These are phyloP conservation scores for Spondyliosoma cantharus DNA, from an alignment of 2,797 vertebrate genomes.

Conservation along the genomic window DNA sequence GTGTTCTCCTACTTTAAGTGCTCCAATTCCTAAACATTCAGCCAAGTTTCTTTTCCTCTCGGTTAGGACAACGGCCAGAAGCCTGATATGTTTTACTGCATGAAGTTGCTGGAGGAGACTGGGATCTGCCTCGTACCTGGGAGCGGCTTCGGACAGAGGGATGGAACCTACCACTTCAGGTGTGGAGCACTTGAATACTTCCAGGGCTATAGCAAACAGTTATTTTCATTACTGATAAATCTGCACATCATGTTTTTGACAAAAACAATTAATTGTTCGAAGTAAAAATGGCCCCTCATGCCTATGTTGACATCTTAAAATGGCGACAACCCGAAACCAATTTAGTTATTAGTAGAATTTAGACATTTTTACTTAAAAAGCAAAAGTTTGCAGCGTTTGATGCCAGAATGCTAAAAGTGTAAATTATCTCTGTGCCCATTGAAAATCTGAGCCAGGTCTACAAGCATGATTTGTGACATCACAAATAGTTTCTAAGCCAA, in stretches of 20 bases:
- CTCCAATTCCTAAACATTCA: neutral
- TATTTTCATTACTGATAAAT: neutral
- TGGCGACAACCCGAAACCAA: neutral
- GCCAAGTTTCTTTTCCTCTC: neutral
- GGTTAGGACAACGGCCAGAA: constrained; percentile 84
- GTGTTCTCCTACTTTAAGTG: neutral
- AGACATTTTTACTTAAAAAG: neutral
- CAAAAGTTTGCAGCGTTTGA: no score
- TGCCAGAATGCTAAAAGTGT: no score
- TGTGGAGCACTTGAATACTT: constrained; percentile 52
- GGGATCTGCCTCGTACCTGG: constrained; percentile 95
- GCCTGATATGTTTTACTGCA: constrained; percentile 95
- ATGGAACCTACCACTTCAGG: constrained; percentile 95
- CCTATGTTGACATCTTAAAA: neutral
- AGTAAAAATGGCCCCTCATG: neutral
- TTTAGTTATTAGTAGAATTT: neutral
- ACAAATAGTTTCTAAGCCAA: no score
- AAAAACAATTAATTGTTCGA: neutral
- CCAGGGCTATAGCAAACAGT: neutral
- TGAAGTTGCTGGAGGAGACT: constrained; percentile 91
- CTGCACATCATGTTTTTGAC: neutral
- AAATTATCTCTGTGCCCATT: no score
- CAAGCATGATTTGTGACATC: no score
- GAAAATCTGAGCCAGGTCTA: no score
- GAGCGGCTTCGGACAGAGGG: constrained; percentile 92